phyloP scores from a whole-genome alignment of 2,113 vertebrate species.

The Eudorcas thomsonii region DNA sequence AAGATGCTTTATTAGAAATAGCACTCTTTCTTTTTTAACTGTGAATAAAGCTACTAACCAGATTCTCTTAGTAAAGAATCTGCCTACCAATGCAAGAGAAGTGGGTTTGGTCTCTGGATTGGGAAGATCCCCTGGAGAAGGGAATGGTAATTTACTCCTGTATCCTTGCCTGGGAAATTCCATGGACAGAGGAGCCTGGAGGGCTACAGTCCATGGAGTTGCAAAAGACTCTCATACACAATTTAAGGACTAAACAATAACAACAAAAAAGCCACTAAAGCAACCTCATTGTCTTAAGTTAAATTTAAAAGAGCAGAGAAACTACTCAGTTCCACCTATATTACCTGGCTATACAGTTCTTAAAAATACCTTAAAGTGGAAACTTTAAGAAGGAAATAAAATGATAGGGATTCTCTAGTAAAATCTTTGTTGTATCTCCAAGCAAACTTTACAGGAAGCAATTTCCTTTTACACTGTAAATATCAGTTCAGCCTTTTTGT shows the following conservation, averaged over 20 bases:
- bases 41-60: not conserved
- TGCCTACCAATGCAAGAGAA: not conserved
- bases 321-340: not conserved
- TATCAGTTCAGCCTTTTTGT: not conserved
- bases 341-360: not conserved
- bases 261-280: not conserved
- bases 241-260: not conserved
- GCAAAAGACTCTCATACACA: not conserved
- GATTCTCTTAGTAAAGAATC: not conserved
- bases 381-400: not conserved
- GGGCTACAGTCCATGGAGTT: not conserved
- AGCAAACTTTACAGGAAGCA: not conserved
- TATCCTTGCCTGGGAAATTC: not conserved
- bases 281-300: not conserved
- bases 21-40: not conserved
- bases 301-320: not conserved
- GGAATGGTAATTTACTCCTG: not conserved
- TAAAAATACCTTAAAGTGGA: not conserved
- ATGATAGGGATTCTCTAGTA: not conserved
- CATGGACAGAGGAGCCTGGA: not conserved
- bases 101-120: not conserved
- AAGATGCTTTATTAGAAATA: not conserved
- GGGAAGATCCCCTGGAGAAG: not conserved
- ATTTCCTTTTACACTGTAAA: not conserved
- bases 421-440: not conserved